Evolutionary conservation across 2,888 invertebrate genomes (phyloP).

Genomic region (Halictus ligatus): DNA sequence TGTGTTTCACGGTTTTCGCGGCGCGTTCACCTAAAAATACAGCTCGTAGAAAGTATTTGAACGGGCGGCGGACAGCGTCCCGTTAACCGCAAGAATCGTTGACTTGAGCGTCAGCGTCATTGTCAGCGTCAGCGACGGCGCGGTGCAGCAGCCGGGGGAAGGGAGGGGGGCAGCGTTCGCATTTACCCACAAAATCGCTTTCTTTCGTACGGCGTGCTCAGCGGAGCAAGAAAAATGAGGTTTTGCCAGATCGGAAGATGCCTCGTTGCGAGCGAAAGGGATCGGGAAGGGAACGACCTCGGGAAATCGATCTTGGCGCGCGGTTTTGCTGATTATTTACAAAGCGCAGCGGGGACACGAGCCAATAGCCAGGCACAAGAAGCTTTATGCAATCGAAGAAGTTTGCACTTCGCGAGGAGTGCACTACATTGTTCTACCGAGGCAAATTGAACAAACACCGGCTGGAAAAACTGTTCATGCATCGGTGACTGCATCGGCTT

Average conservation of each 20-base stretch:
- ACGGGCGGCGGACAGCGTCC: not conserved
- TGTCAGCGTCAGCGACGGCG: conserved; percentile 17
- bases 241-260: conserved; percentile 48
- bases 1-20: conserved; percentile 10
- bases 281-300: conserved; percentile 55
- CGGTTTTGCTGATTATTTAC: conserved; percentile 32
- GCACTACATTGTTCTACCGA: not conserved
- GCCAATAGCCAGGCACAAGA: conserved; percentile 19
- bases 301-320: conserved; percentile 63
- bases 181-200: conserved; percentile 52
- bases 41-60: conserved; percentile 7
- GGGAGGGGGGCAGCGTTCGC: not conserved
- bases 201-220: conserved; percentile 49
- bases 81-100: conserved; percentile 16
- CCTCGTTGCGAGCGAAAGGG: conserved; percentile 46
- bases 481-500: not conserved
- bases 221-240: conserved; percentile 53
- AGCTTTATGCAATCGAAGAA: conserved; percentile 50
- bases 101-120: conserved; percentile 13
- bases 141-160: not conserved
- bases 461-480: not conserved
- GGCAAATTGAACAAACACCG: not conserved
- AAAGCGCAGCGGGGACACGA: conserved; percentile 33
- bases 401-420: conserved; percentile 54
- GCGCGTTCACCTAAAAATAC: conserved; percentile 7